Percentiles rank a stretch among this genome's conserved stretches.
phyloP scores from a whole-genome alignment of 2,888 invertebrate species.

The Aporophyla nigra region DNA sequence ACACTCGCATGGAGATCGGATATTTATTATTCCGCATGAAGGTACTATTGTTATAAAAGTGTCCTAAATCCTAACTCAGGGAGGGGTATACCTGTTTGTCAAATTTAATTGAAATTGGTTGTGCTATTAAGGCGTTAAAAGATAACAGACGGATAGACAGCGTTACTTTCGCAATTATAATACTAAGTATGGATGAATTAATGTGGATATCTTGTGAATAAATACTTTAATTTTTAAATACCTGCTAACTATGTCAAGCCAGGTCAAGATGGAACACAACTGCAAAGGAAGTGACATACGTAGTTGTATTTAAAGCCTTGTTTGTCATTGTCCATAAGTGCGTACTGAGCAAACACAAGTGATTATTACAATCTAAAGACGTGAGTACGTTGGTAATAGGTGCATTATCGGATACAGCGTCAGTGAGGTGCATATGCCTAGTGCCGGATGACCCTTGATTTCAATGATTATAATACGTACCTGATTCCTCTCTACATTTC shows the following conservation, averaged over 20 bases:
- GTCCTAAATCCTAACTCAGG: background rate
- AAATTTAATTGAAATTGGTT: background rate
- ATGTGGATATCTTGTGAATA: background rate
- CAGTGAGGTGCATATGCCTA: constrained; percentile 23
- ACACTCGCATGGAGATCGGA: background rate
- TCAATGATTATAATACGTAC: constrained; percentile 36
- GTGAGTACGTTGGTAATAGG: constrained; percentile 69
- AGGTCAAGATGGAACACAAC: constrained; percentile 58
- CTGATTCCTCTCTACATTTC: constrained; percentile 24
- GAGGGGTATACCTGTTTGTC: background rate
- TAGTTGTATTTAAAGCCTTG: constrained; percentile 75
- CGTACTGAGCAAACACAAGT: constrained; percentile 69
- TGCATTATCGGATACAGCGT: constrained; percentile 47
- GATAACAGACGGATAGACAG: background rate
- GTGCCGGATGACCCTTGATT: constrained; percentile 58
- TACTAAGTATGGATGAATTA: background rate
- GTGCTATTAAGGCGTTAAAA: background rate
- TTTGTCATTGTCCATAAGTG: constrained; percentile 77
- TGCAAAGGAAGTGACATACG: constrained; percentile 58
- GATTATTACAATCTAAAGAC: constrained; percentile 73
- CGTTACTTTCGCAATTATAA: background rate
- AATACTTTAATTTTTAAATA: constrained; percentile 37
- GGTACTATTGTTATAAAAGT: background rate
- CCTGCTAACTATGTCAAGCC: constrained; percentile 51
- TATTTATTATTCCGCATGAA: background rate